Evolutionary conservation across 2,797 vertebrate species (phyloP).

Genomic region (Pipistrellus pygmaeus): DNA sequence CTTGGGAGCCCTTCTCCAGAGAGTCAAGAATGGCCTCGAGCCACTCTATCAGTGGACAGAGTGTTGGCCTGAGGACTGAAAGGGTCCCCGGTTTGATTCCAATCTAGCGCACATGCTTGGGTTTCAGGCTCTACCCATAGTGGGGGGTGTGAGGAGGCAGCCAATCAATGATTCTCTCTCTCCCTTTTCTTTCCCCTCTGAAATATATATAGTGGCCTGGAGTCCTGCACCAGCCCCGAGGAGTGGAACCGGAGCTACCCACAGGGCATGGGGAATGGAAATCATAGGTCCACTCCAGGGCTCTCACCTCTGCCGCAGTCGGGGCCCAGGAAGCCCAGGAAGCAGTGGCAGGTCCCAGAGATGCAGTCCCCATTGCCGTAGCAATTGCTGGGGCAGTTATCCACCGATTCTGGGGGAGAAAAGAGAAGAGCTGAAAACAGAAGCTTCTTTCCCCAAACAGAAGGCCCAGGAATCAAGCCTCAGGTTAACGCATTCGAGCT

Average conservation of each 20-base stretch:
- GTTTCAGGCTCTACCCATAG: too few relatives aligned
- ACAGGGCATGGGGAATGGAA: fast-evolving
- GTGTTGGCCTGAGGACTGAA: too few relatives aligned
- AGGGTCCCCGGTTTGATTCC: too few relatives aligned
- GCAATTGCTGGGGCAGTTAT: constrained; percentile 99
- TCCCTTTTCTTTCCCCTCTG: too few relatives aligned
- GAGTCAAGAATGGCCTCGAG: not conserved
- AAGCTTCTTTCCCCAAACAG: not conserved
- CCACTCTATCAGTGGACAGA: too few relatives aligned
- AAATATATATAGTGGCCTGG: not conserved
- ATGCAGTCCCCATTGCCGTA: constrained; percentile 98
- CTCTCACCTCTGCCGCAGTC: constrained; percentile 97
- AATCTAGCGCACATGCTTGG: too few relatives aligned
- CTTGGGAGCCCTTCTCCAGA: fast-evolving
- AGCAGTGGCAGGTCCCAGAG: constrained; percentile 97
- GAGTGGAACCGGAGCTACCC: not conserved
- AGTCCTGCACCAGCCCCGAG: not conserved
- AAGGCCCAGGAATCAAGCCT: not conserved
- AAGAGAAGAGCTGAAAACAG: constrained; percentile 55
- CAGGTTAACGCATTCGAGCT: not conserved
- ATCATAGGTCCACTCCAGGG: fast-evolving
- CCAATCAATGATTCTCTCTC: too few relatives aligned
- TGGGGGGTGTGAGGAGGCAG: too few relatives aligned
- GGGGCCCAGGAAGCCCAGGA: constrained; percentile 96
- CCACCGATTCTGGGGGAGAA: constrained; percentile 93